Evolutionary conservation across 1,140 invertebrate species (phyloP).

Genomic region (Brachionus rubens): DNA sequence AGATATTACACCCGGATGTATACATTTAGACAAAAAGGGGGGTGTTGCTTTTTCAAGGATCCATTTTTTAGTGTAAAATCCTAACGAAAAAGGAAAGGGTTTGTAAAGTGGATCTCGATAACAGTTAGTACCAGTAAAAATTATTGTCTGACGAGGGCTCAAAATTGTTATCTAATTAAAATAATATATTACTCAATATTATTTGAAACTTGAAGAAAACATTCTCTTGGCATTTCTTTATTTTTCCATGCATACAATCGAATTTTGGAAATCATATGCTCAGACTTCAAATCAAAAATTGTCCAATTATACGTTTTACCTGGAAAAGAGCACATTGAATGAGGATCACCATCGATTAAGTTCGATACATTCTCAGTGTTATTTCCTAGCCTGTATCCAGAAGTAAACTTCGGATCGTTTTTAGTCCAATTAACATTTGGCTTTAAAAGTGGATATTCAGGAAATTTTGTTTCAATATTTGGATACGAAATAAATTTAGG

Average conservation of each 20-base stretch:
- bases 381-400: conserved; percentile 50
- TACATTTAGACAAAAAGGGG: too few species aligned
- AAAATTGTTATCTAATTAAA: background rate
- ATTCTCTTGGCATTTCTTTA: conserved; percentile 52
- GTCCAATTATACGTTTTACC: conserved; percentile 52
- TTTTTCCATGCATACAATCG: conserved; percentile 55
- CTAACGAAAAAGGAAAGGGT: too few species aligned
- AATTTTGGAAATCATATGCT: conserved; percentile 54
- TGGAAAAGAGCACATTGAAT: conserved; percentile 52
- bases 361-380: conserved; percentile 50
- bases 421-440: conserved; percentile 50
- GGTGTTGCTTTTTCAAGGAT: too few species aligned
- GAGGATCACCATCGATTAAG: conserved; percentile 47
- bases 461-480: conserved; percentile 47
- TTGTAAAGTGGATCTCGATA: too few species aligned
- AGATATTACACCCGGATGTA: too few species aligned
- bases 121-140: too few species aligned
- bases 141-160: too few species aligned
- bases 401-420: conserved; percentile 50
- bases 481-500: background rate
- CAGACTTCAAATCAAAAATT: conserved; percentile 52
- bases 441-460: conserved; percentile 50
- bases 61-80: too few species aligned
- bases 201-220: conserved; percentile 50
- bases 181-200: conserved; percentile 49